Evolutionary conservation across 2,797 vertebrate species (phyloP), one percentile per base, ranked within the genome.

Genomic region (Oceanodroma leucorhoa): DNA sequence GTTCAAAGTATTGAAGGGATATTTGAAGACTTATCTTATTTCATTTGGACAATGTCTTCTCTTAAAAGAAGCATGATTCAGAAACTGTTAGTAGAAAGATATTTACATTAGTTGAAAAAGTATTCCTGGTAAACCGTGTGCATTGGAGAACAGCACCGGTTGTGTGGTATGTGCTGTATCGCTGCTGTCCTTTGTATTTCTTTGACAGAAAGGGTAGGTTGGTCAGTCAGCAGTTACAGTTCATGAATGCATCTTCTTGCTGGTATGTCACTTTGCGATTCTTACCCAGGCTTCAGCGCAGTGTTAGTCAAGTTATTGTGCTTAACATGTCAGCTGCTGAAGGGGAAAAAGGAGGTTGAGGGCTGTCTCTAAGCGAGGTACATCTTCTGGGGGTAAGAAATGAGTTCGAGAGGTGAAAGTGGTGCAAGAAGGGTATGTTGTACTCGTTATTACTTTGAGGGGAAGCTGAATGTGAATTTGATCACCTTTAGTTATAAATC

Each of bases 101-200:
- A 2, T 24, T 75, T 79, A 30, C 11, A 3, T 9, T 16, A 51
- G 26, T 48, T 88, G 50, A 13, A 46, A 60, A 36, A 0, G 1
- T 5, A 2, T 41, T 88, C 7, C 54, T 76, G 51, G 24, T 65
- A 9, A 40, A 10, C 4, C 48, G 23, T 1, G 2, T 41, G 38
- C 5, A 0, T 3, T 55, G 38, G 54, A 69, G 54, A 69, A 1
- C 34, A 34, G 14, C 45, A 3, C 15, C 1, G 3, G 5, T 32
- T 40, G n/a, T 40, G 6, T 69, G 55, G 7, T 38, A 2, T 12
- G 34, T 38, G 45, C 66, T 57, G 3, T 21, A 3, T 26, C 38
- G 5, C 34, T 87, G 9, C 46, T 45, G 40, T 75, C 48, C 81
- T 64, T 19, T 11, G 27, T 45, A 40, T 76, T 19, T 10, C 38